These are phyloP conservation scores for Vombatus ursinus DNA, from an alignment of 2,113 vertebrate species.

Conservation along the genomic window DNA sequence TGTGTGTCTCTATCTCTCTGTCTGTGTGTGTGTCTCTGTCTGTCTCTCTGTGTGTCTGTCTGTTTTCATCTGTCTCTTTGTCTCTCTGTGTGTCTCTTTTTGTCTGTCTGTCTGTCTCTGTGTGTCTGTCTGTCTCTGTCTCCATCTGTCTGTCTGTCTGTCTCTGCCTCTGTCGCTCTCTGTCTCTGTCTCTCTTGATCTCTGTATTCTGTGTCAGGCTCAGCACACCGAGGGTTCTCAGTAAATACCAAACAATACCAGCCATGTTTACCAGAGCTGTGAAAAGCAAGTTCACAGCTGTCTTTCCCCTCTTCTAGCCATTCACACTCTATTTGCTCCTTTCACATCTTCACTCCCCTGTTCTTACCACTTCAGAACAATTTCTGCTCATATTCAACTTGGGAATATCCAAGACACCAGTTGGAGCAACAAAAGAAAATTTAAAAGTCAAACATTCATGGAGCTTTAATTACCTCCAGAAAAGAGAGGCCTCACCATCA, in stretches of 20 bases:
- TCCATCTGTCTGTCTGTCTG: background rate
- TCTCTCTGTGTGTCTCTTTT: background rate
- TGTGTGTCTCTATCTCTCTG: too few species aligned
- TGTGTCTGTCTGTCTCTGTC: background rate
- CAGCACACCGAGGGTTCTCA: background rate
- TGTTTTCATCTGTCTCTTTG: background rate
- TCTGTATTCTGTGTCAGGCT: background rate
- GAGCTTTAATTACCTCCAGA: background rate
- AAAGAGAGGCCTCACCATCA: background rate
- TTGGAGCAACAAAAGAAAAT: conserved; percentile 3
- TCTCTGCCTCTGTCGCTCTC: background rate
- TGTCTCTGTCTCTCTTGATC: background rate
- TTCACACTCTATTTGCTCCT: background rate
- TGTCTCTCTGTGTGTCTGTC: background rate
- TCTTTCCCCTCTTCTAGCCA: background rate
- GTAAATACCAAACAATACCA: background rate
- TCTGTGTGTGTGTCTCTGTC: background rate
- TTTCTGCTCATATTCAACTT: background rate
- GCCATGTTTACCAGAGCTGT: background rate
- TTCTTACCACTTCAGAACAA: background rate
- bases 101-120: background rate
- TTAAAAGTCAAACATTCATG: background rate
- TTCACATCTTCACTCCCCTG: conserved; percentile 9
- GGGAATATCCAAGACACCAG: background rate
- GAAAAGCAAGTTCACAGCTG: conserved; percentile 8